Evolutionary conservation across 30 jellyfish, hydroid and myxozoan genomes (phyloP).

Genomic region (Turritopsis dohrnii): DNA sequence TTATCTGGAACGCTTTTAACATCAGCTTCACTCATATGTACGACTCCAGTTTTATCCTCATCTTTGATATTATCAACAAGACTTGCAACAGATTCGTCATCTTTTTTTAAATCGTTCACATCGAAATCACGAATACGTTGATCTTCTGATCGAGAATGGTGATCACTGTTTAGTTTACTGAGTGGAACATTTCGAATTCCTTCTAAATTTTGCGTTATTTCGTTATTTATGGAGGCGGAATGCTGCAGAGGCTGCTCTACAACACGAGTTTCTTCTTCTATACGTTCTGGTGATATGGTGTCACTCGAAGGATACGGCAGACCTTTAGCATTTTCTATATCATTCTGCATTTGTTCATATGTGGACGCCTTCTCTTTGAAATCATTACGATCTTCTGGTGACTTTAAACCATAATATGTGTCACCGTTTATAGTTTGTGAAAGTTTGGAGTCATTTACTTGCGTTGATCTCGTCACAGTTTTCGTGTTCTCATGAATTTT

Average conservation of each 20-base stretch:
- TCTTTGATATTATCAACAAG: not conserved
- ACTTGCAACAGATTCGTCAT: not conserved
- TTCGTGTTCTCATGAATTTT: not conserved
- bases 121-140: not conserved
- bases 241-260: constrained; percentile 8
- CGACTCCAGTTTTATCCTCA: not conserved
- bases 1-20: not conserved
- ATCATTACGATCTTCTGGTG: not conserved
- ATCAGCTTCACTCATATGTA: not conserved
- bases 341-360: not conserved
- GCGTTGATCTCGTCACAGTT: not conserved
- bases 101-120: not conserved
- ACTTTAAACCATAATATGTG: not conserved
- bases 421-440: constrained; percentile 13
- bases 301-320: not conserved
- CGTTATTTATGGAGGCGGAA: constrained; percentile 9
- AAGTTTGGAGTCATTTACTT: not conserved
- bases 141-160: not conserved
- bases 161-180: not conserved
- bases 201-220: not conserved
- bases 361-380: not conserved
- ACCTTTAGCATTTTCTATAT: not conserved
- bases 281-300: not conserved
- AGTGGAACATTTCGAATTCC: not conserved
- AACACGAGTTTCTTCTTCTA: not conserved